These are phyloP conservation scores for Megaustenia siamemsis DNA, from an alignment of 2,888 invertebrate genomes.

Conservation along the genomic window DNA sequence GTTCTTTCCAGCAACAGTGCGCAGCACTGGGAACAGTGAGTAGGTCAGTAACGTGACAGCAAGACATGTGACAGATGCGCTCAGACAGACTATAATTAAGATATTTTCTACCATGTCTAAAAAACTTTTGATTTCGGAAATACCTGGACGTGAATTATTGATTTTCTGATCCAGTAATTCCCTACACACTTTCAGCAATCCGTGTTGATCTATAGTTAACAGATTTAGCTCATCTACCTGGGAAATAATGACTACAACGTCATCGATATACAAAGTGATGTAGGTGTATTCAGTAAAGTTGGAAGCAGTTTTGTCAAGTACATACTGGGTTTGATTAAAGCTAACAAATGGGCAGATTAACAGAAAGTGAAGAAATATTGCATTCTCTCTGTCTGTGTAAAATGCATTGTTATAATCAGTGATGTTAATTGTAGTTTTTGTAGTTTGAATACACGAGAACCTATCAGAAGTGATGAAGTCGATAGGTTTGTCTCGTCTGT, in stretches of 20 bases:
- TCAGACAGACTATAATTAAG: conserved; percentile 22
- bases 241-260: background rate
- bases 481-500: background rate
- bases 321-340: conserved; percentile 6
- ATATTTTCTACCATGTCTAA: background rate
- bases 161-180: conserved; percentile 1
- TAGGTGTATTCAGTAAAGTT: background rate
- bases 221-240: background rate
- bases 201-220: background rate
- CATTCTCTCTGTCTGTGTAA: background rate
- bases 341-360: conserved; percentile 17
- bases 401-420: background rate
- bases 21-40: conserved; percentile 24
- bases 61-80: conserved; percentile 30
- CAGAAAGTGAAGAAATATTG: background rate
- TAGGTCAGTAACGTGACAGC: conserved; percentile 44
- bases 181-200: conserved; percentile 16
- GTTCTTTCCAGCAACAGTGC: conserved; percentile 31
- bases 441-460: background rate
- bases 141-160: background rate
- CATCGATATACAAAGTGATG: background rate
- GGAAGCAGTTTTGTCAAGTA: background rate
- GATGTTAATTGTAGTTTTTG: background rate
- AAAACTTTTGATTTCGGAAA: background rate
- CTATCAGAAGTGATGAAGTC: background rate